Percentiles rank a stretch among this genome's conserved stretches.
Conservation (phyloP, 2,797 vertebrate genomes). For the Lepus townsendii region DNA sequence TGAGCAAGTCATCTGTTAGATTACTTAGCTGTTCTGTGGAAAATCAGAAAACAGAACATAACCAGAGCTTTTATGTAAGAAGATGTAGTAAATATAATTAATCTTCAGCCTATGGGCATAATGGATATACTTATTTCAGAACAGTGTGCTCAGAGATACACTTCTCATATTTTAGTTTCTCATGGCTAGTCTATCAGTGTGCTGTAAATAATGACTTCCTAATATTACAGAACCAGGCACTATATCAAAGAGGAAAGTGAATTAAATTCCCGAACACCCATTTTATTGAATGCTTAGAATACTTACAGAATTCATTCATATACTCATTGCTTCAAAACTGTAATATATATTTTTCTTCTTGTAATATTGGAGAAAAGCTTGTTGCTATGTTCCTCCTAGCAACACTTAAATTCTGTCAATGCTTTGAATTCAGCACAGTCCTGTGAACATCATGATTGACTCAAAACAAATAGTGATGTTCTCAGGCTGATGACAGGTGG, state of each 20-base stretch:
- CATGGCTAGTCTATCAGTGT: not conserved
- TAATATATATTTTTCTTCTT: not conserved
- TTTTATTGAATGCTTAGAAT: conserved; percentile 28
- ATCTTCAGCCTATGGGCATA: not conserved
- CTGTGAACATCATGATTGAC: not conserved
- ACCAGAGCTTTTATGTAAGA: not conserved
- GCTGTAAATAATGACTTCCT: conserved; percentile 16
- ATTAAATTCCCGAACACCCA: not conserved
- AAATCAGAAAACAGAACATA: not conserved
- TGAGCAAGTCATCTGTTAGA: not conserved
- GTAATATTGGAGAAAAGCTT: not conserved
- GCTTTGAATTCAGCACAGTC: not conserved
- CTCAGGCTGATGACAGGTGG: not conserved
- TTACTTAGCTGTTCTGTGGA: not conserved
- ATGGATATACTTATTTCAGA: not conserved
- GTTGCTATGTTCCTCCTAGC: not conserved
- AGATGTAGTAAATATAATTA: not conserved
- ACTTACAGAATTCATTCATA: not conserved
- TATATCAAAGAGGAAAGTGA: not conserved
- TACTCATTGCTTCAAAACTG: not conserved
- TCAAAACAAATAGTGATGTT: not conserved
- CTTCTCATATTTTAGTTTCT: not conserved
- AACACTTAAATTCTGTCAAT: not conserved
- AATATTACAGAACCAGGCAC: not conserved
- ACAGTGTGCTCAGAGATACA: not conserved